Base-by-base conservation (phyloP, 2,888 invertebrate genomes). In the Arenicola marina region DNA sequence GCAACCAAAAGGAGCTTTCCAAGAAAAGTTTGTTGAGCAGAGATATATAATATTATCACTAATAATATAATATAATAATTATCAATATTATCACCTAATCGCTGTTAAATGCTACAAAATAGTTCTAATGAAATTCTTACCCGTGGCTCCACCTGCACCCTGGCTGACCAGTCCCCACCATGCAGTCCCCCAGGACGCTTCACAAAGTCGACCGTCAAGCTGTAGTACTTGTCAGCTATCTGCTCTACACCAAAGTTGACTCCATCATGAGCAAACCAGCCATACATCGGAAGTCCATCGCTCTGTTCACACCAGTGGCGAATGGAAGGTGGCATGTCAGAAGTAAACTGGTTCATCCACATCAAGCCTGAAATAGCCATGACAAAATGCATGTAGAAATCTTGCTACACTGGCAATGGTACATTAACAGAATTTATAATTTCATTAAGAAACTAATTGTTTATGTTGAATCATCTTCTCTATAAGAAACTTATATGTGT, bases 241-340 rank as follows among this genome's bases (percentile, higher is more conserved):
- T 91, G 88, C 82, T 99, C 98, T 38, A 91, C 86, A 0, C 99
- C 99, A 84, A 98, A 98, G 4, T 89, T 89, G 43, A 88, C 87
- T 0, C 97, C 97, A 80, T 99, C 97, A 78, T 99, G 98, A 69
- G 92, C 89, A 3, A 89, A 83, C 99, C 99, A 99, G 0, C 93
- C 92, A 78, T 94, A 90, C 46, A 89, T 73, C 4, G 70, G 68
- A n/a, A 83, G 67, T 1, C 69, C 66, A 69, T 83, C 82, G 18
- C 77, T 80, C 57, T 94, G 93, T 62, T 94, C 92, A 80, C 96
- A 97, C 92, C 93, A 93, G 81, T 97, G 95, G 69, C 94, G 70
- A 85, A 92, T 87, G 43, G 92, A 88, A 0, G 92, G 92, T 68
- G 90, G 90, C 68, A 91, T 91, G 34, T 67, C 62, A 3, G 34